Evolutionary conservation across 2,888 invertebrate genomes (phyloP).

Genomic region (Tortricodes alternella): DNA sequence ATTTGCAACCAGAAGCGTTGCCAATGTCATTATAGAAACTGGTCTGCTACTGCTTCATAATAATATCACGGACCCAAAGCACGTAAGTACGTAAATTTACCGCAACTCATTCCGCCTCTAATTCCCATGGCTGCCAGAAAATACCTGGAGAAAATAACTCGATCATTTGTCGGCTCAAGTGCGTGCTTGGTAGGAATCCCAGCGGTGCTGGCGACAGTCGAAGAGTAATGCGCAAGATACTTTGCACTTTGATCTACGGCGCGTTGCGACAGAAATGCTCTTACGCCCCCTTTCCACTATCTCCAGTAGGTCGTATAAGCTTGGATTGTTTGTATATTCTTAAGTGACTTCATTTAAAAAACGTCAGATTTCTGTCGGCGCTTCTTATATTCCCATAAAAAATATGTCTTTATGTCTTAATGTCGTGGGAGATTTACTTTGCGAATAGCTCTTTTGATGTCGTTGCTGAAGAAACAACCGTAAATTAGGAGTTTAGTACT

Average conservation of each 20-base stretch:
- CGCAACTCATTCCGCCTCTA: conserved; percentile 22
- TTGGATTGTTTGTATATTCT: conserved; percentile 12
- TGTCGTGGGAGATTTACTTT: too few species aligned
- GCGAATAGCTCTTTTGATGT: too few species aligned
- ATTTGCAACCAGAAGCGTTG: too few species aligned
- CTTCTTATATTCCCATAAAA: too few species aligned
- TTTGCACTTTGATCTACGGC: conserved; percentile 67
- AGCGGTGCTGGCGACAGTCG: conserved; percentile 53
- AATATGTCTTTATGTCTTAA: too few species aligned
- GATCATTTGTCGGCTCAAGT: conserved; percentile 27
- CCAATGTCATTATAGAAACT: not conserved
- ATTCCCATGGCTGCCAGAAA: conserved; percentile 14
- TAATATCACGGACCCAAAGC: conserved; percentile 2
- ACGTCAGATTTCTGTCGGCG: not conserved
- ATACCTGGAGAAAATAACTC: conserved; percentile 26
- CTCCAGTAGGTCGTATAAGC: conserved; percentile 11
- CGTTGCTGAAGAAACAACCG: too few species aligned
- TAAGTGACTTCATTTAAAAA: conserved; percentile 7
- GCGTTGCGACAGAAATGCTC: conserved; percentile 45
- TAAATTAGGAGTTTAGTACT: too few species aligned
- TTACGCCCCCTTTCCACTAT: conserved; percentile 32
- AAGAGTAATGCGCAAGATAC: conserved; percentile 62
- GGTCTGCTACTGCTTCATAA: not conserved
- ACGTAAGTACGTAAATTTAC: conserved; percentile 14
- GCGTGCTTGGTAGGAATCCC: conserved; percentile 32